Percentiles rank a stretch among this genome's conserved stretches.
These are phyloP conservation scores for Idaea straminata DNA, from an alignment of 2,888 invertebrate genomes.

Conservation along the genomic window DNA sequence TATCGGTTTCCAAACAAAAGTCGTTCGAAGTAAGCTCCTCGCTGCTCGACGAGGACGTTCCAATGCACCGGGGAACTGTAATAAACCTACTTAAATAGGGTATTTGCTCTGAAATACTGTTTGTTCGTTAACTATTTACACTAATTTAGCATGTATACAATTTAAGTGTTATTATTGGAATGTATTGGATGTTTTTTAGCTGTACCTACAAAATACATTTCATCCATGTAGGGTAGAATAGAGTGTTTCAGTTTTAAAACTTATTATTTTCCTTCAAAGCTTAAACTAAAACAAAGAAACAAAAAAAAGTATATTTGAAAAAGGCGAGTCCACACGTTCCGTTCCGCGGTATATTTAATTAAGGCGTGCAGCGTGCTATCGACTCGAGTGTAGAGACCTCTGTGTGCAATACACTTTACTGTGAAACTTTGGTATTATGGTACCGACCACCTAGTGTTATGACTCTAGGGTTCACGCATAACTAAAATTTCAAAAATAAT, in stretches of 20 bases:
- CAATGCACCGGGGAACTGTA: not conserved
- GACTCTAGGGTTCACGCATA: not conserved
- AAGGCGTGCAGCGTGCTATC: not conserved
- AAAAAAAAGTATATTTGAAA: not conserved
- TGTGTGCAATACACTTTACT: slow-evolving; percentile 1
- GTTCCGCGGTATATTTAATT: not conserved
- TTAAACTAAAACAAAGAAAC: not conserved
- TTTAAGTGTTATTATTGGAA: no score
- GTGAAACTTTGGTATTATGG: not conserved
- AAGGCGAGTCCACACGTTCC: not conserved
- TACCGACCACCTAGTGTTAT: not conserved
- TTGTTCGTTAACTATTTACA: not conserved
- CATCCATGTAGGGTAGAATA: no score
- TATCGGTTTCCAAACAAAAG: not conserved
- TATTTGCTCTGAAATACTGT: not conserved
- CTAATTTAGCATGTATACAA: not conserved
- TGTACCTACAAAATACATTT: no score
- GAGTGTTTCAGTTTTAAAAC: no score
- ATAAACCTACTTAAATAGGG: not conserved
- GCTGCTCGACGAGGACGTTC: not conserved
- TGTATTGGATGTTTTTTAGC: no score
- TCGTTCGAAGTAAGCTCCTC: not conserved
- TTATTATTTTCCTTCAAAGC: no score
- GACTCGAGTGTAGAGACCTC: not conserved
- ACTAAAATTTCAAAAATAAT: not conserved